Evolutionary conservation across 2,888 invertebrate genomes (phyloP), one percentile per base, ranked within the genome.

Genomic region (Lasioglossum vierecki): DNA sequence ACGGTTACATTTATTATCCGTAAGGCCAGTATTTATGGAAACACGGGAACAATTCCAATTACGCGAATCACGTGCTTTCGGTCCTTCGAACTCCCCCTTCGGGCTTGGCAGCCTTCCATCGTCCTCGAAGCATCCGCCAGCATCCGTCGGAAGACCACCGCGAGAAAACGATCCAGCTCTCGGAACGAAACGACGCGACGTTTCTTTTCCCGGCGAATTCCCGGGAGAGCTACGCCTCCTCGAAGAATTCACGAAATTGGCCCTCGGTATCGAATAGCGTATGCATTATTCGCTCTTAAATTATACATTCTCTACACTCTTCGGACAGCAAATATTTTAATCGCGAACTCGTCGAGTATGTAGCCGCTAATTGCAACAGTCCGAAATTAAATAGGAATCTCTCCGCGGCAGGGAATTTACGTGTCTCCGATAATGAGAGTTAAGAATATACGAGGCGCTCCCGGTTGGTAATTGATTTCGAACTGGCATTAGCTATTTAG

Each of bases 211-310:
- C 15, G 35, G 18, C 35, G 66, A 18, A 66, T 66, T 66, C 35
- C 35, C 66, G 66, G 66, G 66, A 66, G 63, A 66, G 66, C 66
- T 66, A 66, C 66, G 30, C 66, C 66, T 66, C 66, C 66, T 35
- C 35, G 66, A 66, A 39, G 66, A 66, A 66, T 66, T 66, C 66
- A 8, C 66, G 66, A 66, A 66, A 66, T 39, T 9, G 35, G 15
- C 63, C 30, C 26, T 5, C 63, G 15, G 5, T 15, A 30, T 63
- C 30, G 63, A 30, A 30, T 5, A 5, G 13, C 0, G 6, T 15
- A 63, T 30, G 63, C 63, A 15, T 63, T 60, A 60, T 60, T 26
- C 26, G 5, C 4, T 13, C 6, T 15, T 22, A 6, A 63, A 63
- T 63, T 30, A 15, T 4, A 8, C 5, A 63, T 13, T 63, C 30